Evolutionary conservation across 2,113 vertebrate species (phyloP).

Genomic region (Petromus typicus): DNA sequence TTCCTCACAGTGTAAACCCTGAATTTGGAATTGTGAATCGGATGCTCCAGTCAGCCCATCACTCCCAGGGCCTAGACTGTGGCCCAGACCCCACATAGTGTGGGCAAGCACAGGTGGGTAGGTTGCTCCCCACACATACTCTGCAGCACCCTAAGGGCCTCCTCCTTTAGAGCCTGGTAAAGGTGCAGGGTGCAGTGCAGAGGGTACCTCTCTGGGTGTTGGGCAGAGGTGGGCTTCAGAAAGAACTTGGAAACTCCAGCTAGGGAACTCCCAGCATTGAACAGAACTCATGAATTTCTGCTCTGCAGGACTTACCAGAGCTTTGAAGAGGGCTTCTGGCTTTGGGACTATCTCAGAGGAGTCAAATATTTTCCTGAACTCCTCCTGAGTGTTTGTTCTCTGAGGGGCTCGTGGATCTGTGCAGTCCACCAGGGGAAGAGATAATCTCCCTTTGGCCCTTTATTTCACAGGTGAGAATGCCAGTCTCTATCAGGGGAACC

Average conservation of each 20-base stretch:
- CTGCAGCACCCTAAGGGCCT: not conserved
- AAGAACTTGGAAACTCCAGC: not conserved
- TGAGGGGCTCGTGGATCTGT: not conserved
- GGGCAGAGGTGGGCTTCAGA: not conserved
- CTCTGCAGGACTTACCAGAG: not conserved
- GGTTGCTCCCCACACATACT: not conserved
- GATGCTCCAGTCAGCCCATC: not conserved
- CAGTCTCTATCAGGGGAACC: not conserved
- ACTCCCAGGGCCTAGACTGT: not conserved
- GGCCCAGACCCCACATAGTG: not conserved
- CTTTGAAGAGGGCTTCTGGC: not conserved
- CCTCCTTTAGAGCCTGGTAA: not conserved
- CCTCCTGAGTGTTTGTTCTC: not conserved
- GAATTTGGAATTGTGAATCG: not conserved
- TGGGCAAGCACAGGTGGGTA: not conserved
- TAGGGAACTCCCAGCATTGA: not conserved
- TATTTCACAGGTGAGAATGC: not conserved
- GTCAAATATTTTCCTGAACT: not conserved
- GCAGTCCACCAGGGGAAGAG: not conserved
- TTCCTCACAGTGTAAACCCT: not conserved
- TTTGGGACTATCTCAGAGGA: not conserved
- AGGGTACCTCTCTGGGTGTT: fast-evolving
- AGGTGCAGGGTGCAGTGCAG: not conserved
- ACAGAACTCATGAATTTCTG: not conserved
- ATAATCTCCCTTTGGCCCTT: not conserved